A percentile compares a stretch with the other conserved stretches of the same genome.
phyloP scores from a whole-genome alignment of 23 tunicate genomes.

The Phallusia fumigata region DNA sequence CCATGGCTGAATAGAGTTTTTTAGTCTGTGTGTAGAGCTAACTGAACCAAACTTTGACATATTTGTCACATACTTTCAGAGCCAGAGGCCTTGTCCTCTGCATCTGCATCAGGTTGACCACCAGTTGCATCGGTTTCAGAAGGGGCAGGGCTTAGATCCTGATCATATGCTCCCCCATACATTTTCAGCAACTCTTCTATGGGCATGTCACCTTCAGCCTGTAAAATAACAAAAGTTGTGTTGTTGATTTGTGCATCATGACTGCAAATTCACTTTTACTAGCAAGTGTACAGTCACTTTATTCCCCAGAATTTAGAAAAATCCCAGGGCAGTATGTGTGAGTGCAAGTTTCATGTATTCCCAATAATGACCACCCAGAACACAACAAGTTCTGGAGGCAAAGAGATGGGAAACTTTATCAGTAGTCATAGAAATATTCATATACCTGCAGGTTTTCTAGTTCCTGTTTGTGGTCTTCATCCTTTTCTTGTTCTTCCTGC shows the following conservation, averaged over 20 bases:
- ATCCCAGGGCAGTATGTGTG: slow-evolving; percentile 1
- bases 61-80: neutral
- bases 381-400: slow-evolving; percentile 14
- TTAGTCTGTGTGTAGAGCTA: no score
- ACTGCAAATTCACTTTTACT: neutral
- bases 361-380: slow-evolving; percentile 33
- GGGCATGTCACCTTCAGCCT: slow-evolving; percentile 81
- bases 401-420: slow-evolving; percentile 33
- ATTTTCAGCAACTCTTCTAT: slow-evolving; percentile 84
- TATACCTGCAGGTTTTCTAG: slow-evolving; percentile 59
- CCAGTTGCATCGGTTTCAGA: neutral
- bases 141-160: neutral
- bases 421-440: neutral
- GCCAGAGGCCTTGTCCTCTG: slow-evolving; percentile 4
- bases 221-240: neutral
- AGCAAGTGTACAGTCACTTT: neutral
- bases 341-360: slow-evolving; percentile 19
- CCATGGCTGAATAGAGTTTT: no score
- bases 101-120: slow-evolving; percentile 7
- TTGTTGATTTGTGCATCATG: neutral
- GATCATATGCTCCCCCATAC: slow-evolving; percentile 46
- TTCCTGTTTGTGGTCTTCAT: slow-evolving; percentile 71
- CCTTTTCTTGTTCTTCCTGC: slow-evolving; percentile 55
- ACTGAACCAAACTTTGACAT: no score
- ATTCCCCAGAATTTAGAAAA: neutral